Percentiles rank a stretch among this genome's conserved stretches.
Evolutionary conservation across 2,797 vertebrate genomes (phyloP).

Genomic region (Pogonophryne albipinna): DNA sequence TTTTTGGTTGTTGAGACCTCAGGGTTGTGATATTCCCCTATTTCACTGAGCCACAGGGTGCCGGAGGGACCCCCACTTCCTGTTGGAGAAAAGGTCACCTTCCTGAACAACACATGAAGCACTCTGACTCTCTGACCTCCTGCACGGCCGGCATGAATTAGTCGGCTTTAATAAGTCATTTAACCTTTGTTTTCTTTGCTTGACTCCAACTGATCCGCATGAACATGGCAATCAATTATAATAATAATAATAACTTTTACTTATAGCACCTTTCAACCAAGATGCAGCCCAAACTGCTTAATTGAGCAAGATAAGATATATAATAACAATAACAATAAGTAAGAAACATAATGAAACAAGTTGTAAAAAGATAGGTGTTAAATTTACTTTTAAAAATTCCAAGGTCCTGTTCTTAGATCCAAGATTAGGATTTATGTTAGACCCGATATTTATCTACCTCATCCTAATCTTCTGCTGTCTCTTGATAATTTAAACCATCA

Average conservation of each 20-base stretch:
- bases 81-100: slow-evolving; percentile 72
- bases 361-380: too few species aligned
- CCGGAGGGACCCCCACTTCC: slow-evolving; percentile 56
- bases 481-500: slow-evolving; percentile 42
- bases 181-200: neutral
- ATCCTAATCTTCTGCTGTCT: slow-evolving; percentile 12
- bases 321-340: too few species aligned
- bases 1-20: neutral
- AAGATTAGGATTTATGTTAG: neutral
- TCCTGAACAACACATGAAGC: slow-evolving; percentile 48
- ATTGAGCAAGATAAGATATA: too few species aligned
- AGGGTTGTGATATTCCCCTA: slow-evolving; percentile 15
- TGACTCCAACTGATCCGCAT: slow-evolving; percentile 7
- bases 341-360: too few species aligned
- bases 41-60: slow-evolving; percentile 48
- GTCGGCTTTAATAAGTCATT: slow-evolving; percentile 9
- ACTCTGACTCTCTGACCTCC: slow-evolving; percentile 43
- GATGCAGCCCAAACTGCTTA: too few species aligned
- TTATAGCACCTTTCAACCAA: too few species aligned
- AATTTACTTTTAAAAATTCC: too few species aligned
- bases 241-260: too few species aligned
- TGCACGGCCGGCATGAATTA: slow-evolving; percentile 10
- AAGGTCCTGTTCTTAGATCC: too few species aligned
- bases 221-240: neutral
- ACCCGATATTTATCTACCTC: neutral